phyloP scores from a whole-genome alignment of 1,140 invertebrate species.

The Platyscapa corneri region DNA sequence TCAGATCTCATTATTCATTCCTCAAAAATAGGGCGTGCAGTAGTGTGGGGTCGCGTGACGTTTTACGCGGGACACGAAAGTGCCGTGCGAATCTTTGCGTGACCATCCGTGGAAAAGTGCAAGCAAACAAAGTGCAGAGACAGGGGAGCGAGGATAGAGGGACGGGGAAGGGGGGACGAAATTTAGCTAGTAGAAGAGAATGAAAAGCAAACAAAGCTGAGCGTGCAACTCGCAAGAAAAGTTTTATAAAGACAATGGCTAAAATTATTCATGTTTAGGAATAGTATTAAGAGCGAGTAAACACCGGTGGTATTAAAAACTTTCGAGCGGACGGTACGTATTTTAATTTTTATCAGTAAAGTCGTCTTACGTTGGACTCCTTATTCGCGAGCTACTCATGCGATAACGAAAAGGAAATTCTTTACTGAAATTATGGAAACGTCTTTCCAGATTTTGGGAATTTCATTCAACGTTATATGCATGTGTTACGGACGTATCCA shows the following conservation, averaged over 20 bases:
- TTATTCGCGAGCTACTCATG: too few relatives aligned
- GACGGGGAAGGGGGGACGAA: not conserved
- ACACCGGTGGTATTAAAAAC: slow-evolving; percentile 33
- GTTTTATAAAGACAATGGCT: slow-evolving; percentile 45
- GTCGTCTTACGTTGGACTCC: too few relatives aligned
- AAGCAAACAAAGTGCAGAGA: not conserved
- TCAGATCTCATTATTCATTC: slow-evolving; percentile 45
- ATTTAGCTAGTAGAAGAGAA: slow-evolving; percentile 15
- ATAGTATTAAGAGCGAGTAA: slow-evolving; percentile 8
- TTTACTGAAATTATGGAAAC: too few relatives aligned
- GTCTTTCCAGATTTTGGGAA: too few relatives aligned
- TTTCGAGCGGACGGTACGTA: not conserved
- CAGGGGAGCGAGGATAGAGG: slow-evolving; percentile 10
- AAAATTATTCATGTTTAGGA: slow-evolving; percentile 34
- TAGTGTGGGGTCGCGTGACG: not conserved
- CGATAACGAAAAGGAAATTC: too few relatives aligned
- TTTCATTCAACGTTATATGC: too few relatives aligned
- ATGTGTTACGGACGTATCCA: too few relatives aligned
- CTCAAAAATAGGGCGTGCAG: slow-evolving; percentile 13
- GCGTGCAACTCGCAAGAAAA: slow-evolving; percentile 25
- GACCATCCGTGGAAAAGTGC: slow-evolving; percentile 24
- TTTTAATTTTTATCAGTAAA: slow-evolving; percentile 13
- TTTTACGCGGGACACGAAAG: not conserved
- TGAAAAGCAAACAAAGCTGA: slow-evolving; percentile 37
- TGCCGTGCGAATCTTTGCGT: slow-evolving; percentile 37